phyloP scores from a whole-genome alignment of 2,888 invertebrate species.

The Leptarthrus brevirostris region DNA sequence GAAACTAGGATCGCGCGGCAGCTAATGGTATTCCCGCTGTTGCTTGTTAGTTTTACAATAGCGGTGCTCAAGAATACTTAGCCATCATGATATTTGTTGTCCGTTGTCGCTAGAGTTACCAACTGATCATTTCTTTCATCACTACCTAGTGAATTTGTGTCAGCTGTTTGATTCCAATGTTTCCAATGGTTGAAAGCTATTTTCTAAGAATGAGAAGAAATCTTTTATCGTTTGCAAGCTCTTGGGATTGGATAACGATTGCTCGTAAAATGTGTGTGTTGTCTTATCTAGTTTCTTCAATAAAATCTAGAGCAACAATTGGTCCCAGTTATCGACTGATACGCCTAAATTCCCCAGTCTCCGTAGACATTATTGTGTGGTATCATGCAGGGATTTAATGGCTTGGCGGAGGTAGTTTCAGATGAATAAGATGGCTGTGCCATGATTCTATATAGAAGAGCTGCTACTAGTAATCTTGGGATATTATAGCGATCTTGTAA shows the following conservation, averaged over 20 bases:
- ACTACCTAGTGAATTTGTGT: too few species aligned
- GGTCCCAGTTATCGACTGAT: background rate
- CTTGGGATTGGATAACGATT: background rate
- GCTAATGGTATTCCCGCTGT: too few species aligned
- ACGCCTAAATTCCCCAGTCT: background rate
- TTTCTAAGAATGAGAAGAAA: background rate
- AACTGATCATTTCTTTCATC: too few species aligned
- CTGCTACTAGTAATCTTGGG: background rate
- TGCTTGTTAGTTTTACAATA: too few species aligned
- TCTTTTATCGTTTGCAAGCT: background rate
- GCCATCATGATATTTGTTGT: too few species aligned
- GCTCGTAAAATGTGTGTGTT: background rate
- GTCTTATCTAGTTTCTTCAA: background rate
- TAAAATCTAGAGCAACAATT: background rate
- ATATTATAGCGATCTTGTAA: background rate
- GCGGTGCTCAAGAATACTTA: too few species aligned
- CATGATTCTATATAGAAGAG: background rate
- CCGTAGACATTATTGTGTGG: too few species aligned
- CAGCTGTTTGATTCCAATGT: background rate
- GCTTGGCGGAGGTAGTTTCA: background rate
- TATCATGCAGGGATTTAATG: too few species aligned
- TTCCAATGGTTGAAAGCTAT: background rate
- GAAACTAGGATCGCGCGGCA: too few species aligned
- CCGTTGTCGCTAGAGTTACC: too few species aligned
- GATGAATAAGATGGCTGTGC: background rate